phyloP scores from a whole-genome alignment of 2,113 vertebrate species.

The Zootoca vivipara region DNA sequence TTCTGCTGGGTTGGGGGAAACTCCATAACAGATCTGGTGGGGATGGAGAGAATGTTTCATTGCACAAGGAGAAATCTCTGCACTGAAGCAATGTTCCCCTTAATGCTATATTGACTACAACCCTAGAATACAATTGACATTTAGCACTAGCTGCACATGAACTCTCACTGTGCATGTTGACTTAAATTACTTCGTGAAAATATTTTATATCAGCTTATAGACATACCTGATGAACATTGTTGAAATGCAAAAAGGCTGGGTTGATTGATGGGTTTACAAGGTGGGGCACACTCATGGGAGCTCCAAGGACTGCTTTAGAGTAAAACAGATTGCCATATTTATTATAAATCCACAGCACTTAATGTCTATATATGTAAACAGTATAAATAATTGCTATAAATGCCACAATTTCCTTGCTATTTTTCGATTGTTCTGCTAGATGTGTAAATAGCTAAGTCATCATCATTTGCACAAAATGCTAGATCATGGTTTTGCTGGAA shows the following conservation, averaged over 20 bases:
- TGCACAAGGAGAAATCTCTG: too few species aligned
- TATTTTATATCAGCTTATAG: background rate
- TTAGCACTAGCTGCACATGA: background rate
- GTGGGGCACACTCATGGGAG: slow-evolving; percentile 80
- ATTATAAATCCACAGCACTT: background rate
- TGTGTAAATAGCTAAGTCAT: background rate
- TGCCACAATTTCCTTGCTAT: background rate
- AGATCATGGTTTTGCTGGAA: background rate
- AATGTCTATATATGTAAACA: background rate
- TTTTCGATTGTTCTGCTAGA: background rate
- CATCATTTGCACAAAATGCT: background rate
- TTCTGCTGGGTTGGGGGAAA: too few species aligned
- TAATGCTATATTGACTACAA: too few species aligned
- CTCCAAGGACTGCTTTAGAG: slow-evolving; percentile 83
- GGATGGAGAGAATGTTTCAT: too few species aligned
- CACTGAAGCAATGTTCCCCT: too few species aligned
- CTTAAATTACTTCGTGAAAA: background rate
- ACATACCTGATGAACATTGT: slow-evolving; percentile 91
- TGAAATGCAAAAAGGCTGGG: slow-evolving; percentile 87
- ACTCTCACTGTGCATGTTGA: background rate
- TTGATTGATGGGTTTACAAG: slow-evolving; percentile 86
- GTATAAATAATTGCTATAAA: background rate
- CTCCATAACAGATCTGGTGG: too few species aligned
- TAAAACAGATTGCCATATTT: slow-evolving; percentile 35
- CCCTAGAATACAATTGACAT: too few species aligned